Base-by-base conservation (phyloP, 2,113 vertebrate genomes). In the Alethe castanea region DNA sequence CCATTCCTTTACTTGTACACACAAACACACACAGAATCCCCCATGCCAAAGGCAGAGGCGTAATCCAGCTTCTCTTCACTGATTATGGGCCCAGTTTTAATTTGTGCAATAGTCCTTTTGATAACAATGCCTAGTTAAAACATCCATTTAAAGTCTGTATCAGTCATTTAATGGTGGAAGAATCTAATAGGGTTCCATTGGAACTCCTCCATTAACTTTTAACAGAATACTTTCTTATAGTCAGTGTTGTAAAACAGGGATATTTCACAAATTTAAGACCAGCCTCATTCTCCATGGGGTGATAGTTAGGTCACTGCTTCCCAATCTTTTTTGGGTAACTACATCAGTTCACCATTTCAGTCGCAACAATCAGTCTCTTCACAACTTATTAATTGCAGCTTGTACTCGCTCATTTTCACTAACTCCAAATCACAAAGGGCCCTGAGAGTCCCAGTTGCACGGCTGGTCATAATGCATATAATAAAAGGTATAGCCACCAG, bases 101-200 rank as follows among this genome's bases (percentile, higher is more conserved):
- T 98, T 97, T 98, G 97, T 91, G 96, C 97, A 97, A 91, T 86
- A 97, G 96, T 97, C 97, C 97, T 97, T 97, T 97, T 89, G 97
- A 98, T 98, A 97, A 98, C 98, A 97, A 97, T 66, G 95, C 92
- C 97, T 97, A 97, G 96, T 97, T 98, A 98, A 97, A 98, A 96
- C 87, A 96, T 89, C 94, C 98, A 98, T 98, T 98, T 97, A 95
- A 98, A 98, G 95, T 97, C 97, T 97, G 80, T 50, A 97, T 95
- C 95, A 97, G 91, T 94, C 97, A 97, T 95, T 98, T 97, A 98
- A 97, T 96, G 95, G 91, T 89, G 95, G 95, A 95, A 95, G 96
- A 97, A 97, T 95, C 97, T 98, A 98, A 97, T 96, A 96, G 95
- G 94, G 94, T 97, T 97, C 92, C 95, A 92, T 83, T 89, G 94